Conservation (phyloP, 1,140 invertebrate genomes). For the Halesus radiatus region DNA sequence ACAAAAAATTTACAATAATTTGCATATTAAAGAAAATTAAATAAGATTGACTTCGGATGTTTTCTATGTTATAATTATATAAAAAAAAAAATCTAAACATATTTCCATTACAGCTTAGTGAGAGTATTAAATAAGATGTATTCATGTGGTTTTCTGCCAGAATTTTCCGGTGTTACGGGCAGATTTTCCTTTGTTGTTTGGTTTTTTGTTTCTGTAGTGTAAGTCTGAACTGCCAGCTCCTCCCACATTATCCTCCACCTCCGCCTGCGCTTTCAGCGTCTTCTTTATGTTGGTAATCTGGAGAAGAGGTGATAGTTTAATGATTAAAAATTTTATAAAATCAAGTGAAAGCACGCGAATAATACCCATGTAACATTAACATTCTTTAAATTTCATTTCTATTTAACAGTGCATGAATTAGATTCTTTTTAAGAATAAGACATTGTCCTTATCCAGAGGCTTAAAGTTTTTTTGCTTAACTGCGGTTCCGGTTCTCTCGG, state of each 20-base stretch:
- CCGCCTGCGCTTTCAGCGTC: conserved; percentile 79
- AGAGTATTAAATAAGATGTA: neutral
- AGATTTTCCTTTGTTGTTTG: conserved; percentile 67
- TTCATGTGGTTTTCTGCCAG: conserved; percentile 72
- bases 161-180: conserved; percentile 70
- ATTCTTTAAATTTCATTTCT: too few relatives aligned
- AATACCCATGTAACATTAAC: too few relatives aligned
- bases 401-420: too few relatives aligned
- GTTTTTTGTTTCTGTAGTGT: conserved; percentile 53
- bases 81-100: neutral
- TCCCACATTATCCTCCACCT: conserved; percentile 76
- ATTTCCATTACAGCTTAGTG: too few relatives aligned
- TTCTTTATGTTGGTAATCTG: conserved; percentile 87
- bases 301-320: conserved; percentile 49
- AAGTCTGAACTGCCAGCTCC: conserved; percentile 69
- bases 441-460: too few relatives aligned
- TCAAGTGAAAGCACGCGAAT: too few relatives aligned
- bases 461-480: too few relatives aligned
- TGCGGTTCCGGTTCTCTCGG: too few relatives aligned
- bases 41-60: neutral
- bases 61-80: neutral
- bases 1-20: neutral
- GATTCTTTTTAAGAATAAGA: too few relatives aligned
- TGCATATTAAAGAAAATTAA: too few relatives aligned
- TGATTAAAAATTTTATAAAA: too few relatives aligned